Conservation (phyloP, 2,113 vertebrate species). For the Laticauda colubrina region DNA sequence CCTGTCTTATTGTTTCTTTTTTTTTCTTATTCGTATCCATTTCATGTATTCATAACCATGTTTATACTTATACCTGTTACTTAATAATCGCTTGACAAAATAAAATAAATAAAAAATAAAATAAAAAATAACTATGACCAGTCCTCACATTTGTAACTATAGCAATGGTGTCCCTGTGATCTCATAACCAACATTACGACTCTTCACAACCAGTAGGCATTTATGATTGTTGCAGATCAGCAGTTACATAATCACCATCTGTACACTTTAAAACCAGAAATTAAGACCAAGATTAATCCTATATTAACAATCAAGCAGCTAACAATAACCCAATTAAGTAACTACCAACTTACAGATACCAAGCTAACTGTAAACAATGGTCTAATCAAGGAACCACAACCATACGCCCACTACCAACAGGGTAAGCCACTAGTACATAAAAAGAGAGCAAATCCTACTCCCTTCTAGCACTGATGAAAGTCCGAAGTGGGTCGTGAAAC, state of each 20-base stretch:
- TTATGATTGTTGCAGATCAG: neutral
- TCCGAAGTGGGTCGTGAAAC: too few relatives aligned
- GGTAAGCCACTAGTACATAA: neutral
- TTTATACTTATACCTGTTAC: too few relatives aligned
- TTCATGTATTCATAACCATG: too few relatives aligned
- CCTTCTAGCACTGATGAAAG: too few relatives aligned
- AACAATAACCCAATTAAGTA: neutral
- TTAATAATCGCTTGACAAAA: too few relatives aligned
- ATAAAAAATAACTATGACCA: neutral
- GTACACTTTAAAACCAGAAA: neutral
- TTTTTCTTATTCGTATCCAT: too few relatives aligned
- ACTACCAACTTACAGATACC: too few relatives aligned
- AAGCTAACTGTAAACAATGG: neutral
- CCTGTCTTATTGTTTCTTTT: too few relatives aligned
- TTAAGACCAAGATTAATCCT: too few relatives aligned
- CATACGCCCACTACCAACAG: neutral
- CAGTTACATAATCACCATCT: neutral
- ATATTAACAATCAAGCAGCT: neutral
- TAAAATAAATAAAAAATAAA: too few relatives aligned
- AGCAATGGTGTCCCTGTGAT: neutral
- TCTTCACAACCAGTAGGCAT: neutral
- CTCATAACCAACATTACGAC: neutral
- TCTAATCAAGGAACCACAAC: neutral
- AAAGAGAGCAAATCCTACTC: too few relatives aligned
- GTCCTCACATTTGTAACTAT: neutral